Conservation (phyloP, 2,113 vertebrate genomes). For the Rhynchopsitta pachyrhyncha region DNA sequence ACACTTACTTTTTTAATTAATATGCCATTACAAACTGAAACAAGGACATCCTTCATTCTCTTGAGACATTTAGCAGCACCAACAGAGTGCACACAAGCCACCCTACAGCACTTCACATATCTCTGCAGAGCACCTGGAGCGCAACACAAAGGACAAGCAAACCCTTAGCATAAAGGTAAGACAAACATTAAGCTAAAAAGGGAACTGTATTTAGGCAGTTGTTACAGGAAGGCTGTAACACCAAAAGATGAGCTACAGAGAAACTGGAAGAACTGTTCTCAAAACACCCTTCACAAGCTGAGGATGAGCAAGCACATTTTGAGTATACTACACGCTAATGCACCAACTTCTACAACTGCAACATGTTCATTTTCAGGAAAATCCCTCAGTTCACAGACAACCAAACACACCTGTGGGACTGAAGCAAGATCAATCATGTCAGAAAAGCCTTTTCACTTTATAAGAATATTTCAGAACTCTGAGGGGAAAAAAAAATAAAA, state of each 20-base stretch:
- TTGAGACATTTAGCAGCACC: background rate
- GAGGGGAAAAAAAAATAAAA: background rate
- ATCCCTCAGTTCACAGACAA: background rate
- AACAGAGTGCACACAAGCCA: rapidly evolving
- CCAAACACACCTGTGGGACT: background rate
- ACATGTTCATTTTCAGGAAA: background rate
- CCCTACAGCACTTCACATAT: background rate
- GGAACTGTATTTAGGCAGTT: rapidly evolving
- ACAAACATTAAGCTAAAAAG: background rate
- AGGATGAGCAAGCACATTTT: background rate
- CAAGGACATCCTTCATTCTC: background rate
- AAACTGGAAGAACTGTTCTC: background rate
- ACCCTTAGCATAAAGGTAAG: background rate
- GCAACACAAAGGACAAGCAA: background rate
- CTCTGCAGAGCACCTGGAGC: background rate
- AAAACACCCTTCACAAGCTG: background rate
- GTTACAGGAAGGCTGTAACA: background rate
- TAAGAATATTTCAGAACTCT: background rate
- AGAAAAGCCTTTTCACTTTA: background rate
- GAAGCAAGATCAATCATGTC: background rate
- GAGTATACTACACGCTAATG: no score
- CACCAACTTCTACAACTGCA: background rate
- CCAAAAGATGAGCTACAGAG: background rate
- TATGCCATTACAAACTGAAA: background rate
- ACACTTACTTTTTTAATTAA: background rate